Percentiles rank a stretch among this genome's conserved stretches.
Conservation (phyloP, 37 sponge, comb jelly and placozoan genomes). For the Agelas oroides region DNA sequence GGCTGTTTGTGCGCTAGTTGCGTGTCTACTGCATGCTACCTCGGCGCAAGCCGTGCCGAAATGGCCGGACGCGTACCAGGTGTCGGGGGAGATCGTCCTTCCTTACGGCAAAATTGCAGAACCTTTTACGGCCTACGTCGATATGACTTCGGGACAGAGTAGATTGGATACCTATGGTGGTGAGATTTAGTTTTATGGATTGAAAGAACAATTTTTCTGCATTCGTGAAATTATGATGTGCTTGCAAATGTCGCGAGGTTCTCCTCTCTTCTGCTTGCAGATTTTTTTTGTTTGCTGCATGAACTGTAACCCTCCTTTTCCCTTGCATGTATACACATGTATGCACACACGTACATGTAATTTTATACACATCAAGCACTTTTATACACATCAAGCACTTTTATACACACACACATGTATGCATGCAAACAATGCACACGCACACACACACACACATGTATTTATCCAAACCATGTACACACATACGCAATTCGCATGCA, state of each 20-base stretch:
- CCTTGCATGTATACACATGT: no score
- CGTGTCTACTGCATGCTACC: background rate
- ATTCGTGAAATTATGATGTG: background rate
- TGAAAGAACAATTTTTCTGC: no score
- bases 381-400: no score
- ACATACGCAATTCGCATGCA: no score
- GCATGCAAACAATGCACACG: background rate
- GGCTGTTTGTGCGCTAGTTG: background rate
- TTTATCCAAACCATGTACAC: no score
- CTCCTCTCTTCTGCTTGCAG: no score
- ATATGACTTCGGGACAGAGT: constrained; percentile 65
- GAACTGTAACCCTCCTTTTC: no score
- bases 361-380: no score
- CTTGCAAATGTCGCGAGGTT: no score
- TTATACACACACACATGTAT: background rate
- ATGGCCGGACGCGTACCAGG: constrained; percentile 73
- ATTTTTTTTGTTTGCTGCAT: no score
- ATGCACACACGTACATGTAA: no score
- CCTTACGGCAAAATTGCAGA: constrained; percentile 90
- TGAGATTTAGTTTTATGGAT: constrained; percentile 24
- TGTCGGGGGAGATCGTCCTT: constrained; percentile 61
- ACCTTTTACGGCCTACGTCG: constrained; percentile 86
- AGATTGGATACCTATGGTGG: constrained; percentile 79
- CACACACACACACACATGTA: constrained; percentile 1
- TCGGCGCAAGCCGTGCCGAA: background rate